These are phyloP conservation scores for Poeciliopsis prolifica DNA, from an alignment of 2,113 vertebrate genomes.

Conservation along the genomic window DNA sequence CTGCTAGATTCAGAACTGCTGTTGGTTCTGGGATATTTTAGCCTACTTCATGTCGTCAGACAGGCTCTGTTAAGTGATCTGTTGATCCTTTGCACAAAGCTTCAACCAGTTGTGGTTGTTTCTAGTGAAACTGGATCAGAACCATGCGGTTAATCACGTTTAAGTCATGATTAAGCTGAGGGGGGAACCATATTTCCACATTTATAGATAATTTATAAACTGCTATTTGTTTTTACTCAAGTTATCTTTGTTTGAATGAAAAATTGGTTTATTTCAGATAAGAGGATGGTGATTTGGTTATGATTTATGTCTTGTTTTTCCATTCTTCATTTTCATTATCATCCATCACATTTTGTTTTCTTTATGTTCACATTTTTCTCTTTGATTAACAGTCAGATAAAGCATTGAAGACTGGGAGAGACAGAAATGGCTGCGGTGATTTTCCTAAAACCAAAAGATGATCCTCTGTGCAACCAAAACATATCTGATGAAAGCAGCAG, in stretches of 20 bases:
- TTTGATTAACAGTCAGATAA: constrained; percentile 40
- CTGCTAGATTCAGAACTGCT: not conserved
- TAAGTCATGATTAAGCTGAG: too few relatives aligned
- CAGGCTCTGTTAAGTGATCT: not conserved
- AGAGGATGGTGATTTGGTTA: too few relatives aligned
- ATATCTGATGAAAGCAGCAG: not conserved
- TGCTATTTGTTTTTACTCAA: too few relatives aligned
- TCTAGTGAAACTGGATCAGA: too few relatives aligned
- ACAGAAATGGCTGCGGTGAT: constrained; percentile 23
- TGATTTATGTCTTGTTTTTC: not conserved
- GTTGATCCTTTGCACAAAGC: not conserved
- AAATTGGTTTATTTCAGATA: not conserved
- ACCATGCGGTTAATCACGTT: too few relatives aligned
- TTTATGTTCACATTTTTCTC: constrained; percentile 32
- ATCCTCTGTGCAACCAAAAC: not conserved
- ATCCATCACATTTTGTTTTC: constrained; percentile 27
- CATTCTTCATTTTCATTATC: constrained; percentile 10
- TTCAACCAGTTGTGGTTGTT: too few relatives aligned
- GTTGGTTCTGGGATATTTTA: not conserved
- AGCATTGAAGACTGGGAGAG: constrained; percentile 55
- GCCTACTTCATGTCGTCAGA: not conserved
- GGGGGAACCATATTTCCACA: too few relatives aligned
- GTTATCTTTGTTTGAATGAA: too few relatives aligned
- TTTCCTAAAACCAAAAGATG: not conserved
- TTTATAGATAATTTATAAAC: too few relatives aligned